Conservation (phyloP, 2,113 vertebrate species). For the Nesoenas mayeri region DNA sequence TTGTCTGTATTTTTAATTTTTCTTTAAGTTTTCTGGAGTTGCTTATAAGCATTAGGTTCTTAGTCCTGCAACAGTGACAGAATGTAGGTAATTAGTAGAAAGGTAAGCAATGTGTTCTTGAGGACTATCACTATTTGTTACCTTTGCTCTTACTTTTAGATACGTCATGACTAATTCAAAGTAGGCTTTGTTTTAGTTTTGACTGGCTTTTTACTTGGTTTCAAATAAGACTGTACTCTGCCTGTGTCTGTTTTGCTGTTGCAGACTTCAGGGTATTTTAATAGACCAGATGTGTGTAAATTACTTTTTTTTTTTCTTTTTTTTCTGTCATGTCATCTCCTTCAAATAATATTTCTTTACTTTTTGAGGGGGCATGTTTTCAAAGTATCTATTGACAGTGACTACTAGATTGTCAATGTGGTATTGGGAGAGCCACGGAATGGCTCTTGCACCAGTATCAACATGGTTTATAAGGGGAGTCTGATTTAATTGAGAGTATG, state of each 20-base stretch:
- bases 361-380: neutral
- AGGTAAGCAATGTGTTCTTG: neutral
- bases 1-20: neutral
- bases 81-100: neutral
- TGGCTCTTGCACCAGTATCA: neutral
- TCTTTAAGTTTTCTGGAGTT: neutral
- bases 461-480: neutral
- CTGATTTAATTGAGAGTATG: neutral
- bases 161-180: neutral
- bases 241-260: neutral
- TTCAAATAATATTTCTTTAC: neutral
- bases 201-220: neutral
- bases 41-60: neutral
- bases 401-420: neutral
- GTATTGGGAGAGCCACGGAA: neutral
- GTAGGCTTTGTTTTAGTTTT: neutral
- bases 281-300: neutral
- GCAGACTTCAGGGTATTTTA: neutral
- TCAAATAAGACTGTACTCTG: neutral
- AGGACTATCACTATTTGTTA: neutral
- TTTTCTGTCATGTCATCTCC: neutral
- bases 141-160: neutral
- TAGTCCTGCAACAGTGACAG: neutral
- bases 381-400: neutral
- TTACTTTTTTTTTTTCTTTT: fast-evolving